Percentiles rank a stretch among this genome's conserved stretches.
Conservation (phyloP, 37 sponge, comb jelly and placozoan genomes). For the Petrosia ficiformis region DNA sequence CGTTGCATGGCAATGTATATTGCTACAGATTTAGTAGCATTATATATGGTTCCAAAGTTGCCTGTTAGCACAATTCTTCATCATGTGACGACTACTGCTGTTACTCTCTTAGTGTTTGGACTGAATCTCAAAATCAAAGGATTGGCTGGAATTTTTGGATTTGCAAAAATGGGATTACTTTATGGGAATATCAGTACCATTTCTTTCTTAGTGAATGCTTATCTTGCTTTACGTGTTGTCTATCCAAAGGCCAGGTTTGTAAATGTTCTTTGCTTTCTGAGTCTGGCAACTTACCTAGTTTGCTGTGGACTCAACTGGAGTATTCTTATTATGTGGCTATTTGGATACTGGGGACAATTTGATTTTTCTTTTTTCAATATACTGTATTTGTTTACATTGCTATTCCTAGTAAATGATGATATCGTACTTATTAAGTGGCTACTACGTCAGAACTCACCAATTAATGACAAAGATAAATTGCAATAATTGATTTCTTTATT, state of each 20-base stretch:
- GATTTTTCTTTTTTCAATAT: constrained; percentile 25
- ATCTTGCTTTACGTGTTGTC: constrained; percentile 78
- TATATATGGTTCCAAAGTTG: constrained; percentile 77
- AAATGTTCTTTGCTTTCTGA: constrained; percentile 18
- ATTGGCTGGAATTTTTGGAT: constrained; percentile 59
- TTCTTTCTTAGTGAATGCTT: constrained; percentile 76
- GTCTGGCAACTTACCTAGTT: constrained; percentile 55
- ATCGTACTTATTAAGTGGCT: constrained; percentile 67
- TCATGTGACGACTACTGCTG: constrained; percentile 51
- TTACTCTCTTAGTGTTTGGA: constrained; percentile 33
- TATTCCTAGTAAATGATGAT: constrained; percentile 51
- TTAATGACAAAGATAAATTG: too few species aligned
- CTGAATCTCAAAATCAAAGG: constrained; percentile 39
- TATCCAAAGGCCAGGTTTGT: constrained; percentile 55
- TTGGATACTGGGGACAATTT: background rate
- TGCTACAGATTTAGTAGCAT: constrained; percentile 78
- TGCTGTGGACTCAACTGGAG: constrained; percentile 74
- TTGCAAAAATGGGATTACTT: constrained; percentile 61
- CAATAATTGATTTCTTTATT: too few species aligned
- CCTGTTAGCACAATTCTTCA: constrained; percentile 70
- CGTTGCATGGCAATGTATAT: constrained; percentile 60
- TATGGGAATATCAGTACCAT: constrained; percentile 74
- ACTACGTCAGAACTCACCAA: constrained; percentile 34
- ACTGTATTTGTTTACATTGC: constrained; percentile 27
- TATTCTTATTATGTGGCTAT: constrained; percentile 61